Conservation (phyloP, 2,113 vertebrate species). For the Hippoglossus stenolepis region DNA sequence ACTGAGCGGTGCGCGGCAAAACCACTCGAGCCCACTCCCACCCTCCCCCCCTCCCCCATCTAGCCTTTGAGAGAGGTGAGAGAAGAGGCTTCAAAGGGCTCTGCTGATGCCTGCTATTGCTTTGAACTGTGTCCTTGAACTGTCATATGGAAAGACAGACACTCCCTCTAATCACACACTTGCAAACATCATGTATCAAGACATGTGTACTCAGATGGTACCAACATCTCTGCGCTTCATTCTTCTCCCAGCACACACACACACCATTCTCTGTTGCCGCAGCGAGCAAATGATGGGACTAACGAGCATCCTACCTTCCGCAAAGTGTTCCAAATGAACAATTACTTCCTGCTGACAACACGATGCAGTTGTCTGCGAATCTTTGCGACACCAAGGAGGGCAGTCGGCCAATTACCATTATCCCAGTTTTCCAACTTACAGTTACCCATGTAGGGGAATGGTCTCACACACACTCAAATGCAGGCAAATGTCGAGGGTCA, state of each 20-base stretch:
- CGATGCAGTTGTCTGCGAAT: constrained; percentile 48
- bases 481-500: too few species aligned
- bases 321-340: constrained; percentile 28
- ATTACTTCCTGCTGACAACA: constrained; percentile 27
- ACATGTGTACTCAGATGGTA: constrained; percentile 42
- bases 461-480: too few species aligned
- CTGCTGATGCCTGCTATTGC: constrained; percentile 61
- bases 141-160: constrained; percentile 52
- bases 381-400: constrained; percentile 15
- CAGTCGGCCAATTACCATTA: background rate
- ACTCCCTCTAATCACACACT: constrained; percentile 56
- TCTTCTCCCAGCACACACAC: constrained; percentile 6
- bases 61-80: constrained; percentile 47
- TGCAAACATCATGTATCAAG: constrained; percentile 52
- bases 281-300: constrained; percentile 6
- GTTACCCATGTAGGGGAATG: background rate
- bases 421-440: background rate
- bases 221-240: constrained; percentile 34
- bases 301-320: constrained; percentile 30
- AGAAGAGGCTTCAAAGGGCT: constrained; percentile 72
- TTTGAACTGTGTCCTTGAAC: constrained; percentile 76
- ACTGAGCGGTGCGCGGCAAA: too few species aligned
- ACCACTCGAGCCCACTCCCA: background rate
- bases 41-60: constrained; percentile 7
- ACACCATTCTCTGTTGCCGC: constrained; percentile 11